Conservation (phyloP, 2,113 vertebrate genomes). For the Etheostoma cragini region DNA sequence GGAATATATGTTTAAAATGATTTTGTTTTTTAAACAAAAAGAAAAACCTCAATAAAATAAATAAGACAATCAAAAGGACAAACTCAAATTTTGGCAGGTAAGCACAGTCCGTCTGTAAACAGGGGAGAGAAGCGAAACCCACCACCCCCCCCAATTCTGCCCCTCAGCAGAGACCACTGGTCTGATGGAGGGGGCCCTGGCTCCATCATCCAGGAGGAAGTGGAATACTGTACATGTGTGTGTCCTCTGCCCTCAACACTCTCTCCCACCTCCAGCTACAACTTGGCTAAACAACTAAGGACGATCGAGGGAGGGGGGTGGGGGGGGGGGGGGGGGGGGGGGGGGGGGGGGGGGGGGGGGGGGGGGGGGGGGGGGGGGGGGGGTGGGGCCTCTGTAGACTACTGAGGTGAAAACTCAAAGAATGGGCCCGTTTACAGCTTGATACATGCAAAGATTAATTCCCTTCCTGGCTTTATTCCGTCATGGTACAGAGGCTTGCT, state of each 20-base stretch:
- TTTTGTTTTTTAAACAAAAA: constrained; percentile 14
- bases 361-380: neutral
- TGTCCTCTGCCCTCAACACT: constrained; percentile 24
- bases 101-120: constrained; percentile 78
- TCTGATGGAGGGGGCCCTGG: constrained; percentile 47
- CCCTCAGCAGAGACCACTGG: constrained; percentile 37
- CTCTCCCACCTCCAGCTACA: constrained; percentile 48
- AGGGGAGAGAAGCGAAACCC: constrained; percentile 19
- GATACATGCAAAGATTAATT: constrained; percentile 48
- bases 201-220: constrained; percentile 31
- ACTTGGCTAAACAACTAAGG: constrained; percentile 50
- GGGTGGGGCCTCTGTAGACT: constrained; percentile 38
- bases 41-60: constrained; percentile 63
- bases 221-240: constrained; percentile 45
- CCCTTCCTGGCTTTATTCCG: constrained; percentile 30
- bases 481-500: constrained; percentile 18
- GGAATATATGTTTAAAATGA: constrained; percentile 46
- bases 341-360: constrained; percentile 3
- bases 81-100: constrained; percentile 80
- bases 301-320: neutral
- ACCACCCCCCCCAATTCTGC: constrained; percentile 7
- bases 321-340: constrained; percentile 4
- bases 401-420: constrained; percentile 53
- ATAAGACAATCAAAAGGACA: constrained; percentile 73
- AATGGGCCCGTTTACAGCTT: constrained; percentile 18